Conservation (phyloP, 1,140 invertebrate genomes). For the Cotesia chilonis region DNA sequence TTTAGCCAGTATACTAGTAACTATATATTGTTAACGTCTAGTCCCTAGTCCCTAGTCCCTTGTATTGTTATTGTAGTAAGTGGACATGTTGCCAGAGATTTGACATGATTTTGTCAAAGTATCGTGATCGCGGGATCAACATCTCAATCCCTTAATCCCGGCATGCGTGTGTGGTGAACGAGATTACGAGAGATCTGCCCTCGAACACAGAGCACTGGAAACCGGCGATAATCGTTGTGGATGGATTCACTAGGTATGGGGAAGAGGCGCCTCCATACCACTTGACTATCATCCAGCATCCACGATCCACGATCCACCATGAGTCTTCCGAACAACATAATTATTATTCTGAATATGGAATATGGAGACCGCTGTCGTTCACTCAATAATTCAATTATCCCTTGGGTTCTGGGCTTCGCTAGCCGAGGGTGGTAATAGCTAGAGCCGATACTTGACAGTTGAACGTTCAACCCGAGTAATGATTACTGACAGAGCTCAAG, state of each 20-base stretch:
- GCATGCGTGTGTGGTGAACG: slow-evolving; percentile 6
- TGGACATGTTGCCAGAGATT: slow-evolving; percentile 9
- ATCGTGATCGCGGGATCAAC: slow-evolving; percentile 5
- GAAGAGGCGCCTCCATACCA: neutral
- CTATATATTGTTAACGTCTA: no score
- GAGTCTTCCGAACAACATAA: slow-evolving; percentile 4
- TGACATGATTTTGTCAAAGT: slow-evolving; percentile 21
- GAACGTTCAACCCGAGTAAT: neutral
- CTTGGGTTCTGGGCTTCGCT: no score
- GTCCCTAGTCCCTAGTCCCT: no score
- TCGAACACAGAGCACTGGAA: neutral
- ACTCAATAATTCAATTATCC: slow-evolving; percentile 33
- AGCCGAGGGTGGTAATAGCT: no score
- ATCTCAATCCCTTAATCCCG: neutral
- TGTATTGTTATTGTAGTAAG: no score
- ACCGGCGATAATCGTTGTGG: slow-evolving; percentile 2
- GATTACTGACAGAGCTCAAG: neutral
- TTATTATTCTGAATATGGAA: slow-evolving; percentile 33
- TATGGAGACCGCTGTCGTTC: slow-evolving; percentile 31
- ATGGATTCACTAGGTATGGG: neutral
- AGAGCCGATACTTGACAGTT: neutral
- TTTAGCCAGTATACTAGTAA: no score
- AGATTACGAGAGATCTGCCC: slow-evolving; percentile 4
- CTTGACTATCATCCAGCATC: no score
- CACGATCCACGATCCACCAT: no score